Evolutionary conservation across 2,797 vertebrate genomes (phyloP).

Genomic region (Odontamblyopus lacepedii): DNA sequence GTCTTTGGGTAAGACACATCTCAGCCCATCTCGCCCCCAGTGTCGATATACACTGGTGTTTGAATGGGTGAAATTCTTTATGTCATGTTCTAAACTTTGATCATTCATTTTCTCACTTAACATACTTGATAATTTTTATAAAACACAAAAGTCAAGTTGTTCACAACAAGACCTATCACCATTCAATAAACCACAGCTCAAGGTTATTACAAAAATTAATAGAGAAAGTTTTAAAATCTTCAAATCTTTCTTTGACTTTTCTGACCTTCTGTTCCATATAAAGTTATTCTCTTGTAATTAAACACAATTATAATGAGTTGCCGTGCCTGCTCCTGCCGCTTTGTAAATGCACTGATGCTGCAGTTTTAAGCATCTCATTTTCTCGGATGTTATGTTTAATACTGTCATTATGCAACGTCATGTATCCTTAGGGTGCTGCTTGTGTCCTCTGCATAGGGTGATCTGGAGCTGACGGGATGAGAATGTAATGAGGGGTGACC

Average conservation of each 20-base stretch:
- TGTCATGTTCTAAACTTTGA: background rate
- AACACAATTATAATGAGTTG: background rate
- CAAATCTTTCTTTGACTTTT: background rate
- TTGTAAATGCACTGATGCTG: constrained; percentile 26
- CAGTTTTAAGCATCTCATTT: constrained; percentile 10
- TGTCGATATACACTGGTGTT: too few relatives aligned
- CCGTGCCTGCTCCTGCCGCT: background rate
- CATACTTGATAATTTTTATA: background rate
- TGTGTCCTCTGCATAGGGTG: constrained; percentile 27
- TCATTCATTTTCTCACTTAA: background rate
- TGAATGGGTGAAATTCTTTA: too few relatives aligned
- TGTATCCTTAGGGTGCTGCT: constrained; percentile 12
- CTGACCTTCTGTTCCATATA: background rate
- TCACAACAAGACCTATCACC: background rate
- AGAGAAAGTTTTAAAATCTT: background rate
- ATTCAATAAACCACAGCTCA: background rate
- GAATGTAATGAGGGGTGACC: constrained; percentile 36
- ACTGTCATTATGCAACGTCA: constrained; percentile 25
- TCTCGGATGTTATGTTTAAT: constrained; percentile 23
- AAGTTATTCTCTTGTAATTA: background rate
- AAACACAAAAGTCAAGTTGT: background rate
- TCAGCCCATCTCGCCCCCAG: too few relatives aligned
- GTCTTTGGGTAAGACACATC: too few relatives aligned
- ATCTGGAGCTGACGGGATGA: constrained; percentile 16
- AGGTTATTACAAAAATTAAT: background rate